phyloP scores from a whole-genome alignment of 2,113 vertebrate species.

The Spea multiplicata region DNA sequence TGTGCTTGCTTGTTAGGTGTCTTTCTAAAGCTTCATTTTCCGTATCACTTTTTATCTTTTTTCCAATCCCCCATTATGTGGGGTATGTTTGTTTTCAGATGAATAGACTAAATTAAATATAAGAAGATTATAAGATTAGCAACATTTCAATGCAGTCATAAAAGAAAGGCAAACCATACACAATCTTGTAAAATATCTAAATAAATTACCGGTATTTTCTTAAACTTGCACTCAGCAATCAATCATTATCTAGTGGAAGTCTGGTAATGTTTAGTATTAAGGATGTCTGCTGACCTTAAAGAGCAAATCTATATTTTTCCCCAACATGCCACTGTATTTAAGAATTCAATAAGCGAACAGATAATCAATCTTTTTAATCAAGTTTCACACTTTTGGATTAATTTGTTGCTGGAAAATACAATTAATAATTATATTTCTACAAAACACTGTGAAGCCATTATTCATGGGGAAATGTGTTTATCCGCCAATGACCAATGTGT shows the following conservation, averaged over 20 bases:
- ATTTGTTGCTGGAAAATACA: slow-evolving; percentile 45
- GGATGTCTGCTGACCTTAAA: slow-evolving; percentile 44
- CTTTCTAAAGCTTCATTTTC: background rate
- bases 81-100: background rate
- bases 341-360: background rate
- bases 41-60: background rate
- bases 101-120: background rate
- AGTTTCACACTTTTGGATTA: slow-evolving; percentile 51
- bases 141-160: background rate
- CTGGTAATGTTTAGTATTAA: background rate
- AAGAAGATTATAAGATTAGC: background rate
- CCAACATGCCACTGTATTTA: slow-evolving; percentile 2
- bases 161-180: background rate
- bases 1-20: background rate
- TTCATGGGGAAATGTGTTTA: background rate
- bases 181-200: background rate
- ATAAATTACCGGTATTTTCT: background rate
- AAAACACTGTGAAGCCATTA: background rate
- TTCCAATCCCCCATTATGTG: background rate
- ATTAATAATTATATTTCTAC: slow-evolving; percentile 17
- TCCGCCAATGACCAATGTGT: background rate
- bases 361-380: slow-evolving; percentile 54
- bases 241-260: background rate
- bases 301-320: slow-evolving; percentile 43
- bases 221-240: background rate